Evolutionary conservation across 37 sponge, comb jelly and placozoan species (phyloP), one percentile per base, ranked within the genome.

Genomic region (Tethya wilhelma): DNA sequence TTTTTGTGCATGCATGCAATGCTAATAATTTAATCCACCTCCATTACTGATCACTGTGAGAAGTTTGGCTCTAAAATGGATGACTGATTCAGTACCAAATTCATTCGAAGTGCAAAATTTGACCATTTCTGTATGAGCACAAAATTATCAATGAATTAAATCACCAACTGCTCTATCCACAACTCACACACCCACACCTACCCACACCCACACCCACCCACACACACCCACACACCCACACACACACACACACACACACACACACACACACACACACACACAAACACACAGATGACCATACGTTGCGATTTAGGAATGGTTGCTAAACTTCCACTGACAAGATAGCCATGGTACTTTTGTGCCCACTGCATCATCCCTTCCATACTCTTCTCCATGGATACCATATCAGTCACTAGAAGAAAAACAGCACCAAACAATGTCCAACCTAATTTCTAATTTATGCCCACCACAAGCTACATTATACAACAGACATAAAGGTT

Each of bases 11-110:
- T n/a, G n/a, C n/a, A n/a, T n/a, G n/a, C n/a, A n/a, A n/a, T n/a
- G n/a, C n/a, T n/a, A n/a, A n/a, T n/a, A n/a, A n/a, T n/a, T n/a
- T n/a, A n/a, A n/a, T n/a, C n/a, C n/a, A 82, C 82, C 67, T 83
- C 57, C 64, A 1, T 17, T 8, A 63, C 40, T 74, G 45, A 83
- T 41, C 4, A 73, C 20, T 8, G 46, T 9, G 26, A 83, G 28
- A 2, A 83, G 66, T 59, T 65, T 83, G 6, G 69, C 84, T 44
- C 84, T 39, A 56, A 83, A 83, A 31, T 83, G 84, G 11, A 73
- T 28, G 4, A 83, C n/a, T 23, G 84, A 74, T 9, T 74, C 67
- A 3, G 8, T 25, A 11, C 23, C 33, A 3, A 83, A 66, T 6
- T 83, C 56, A 40, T 44, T 2, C 34, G 75, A 83, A 20, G 41